Percentiles rank a stretch among this genome's conserved stretches.
Evolutionary conservation across 2,113 vertebrate genomes (phyloP).

Genomic region (Eudorcas thomsonii): DNA sequence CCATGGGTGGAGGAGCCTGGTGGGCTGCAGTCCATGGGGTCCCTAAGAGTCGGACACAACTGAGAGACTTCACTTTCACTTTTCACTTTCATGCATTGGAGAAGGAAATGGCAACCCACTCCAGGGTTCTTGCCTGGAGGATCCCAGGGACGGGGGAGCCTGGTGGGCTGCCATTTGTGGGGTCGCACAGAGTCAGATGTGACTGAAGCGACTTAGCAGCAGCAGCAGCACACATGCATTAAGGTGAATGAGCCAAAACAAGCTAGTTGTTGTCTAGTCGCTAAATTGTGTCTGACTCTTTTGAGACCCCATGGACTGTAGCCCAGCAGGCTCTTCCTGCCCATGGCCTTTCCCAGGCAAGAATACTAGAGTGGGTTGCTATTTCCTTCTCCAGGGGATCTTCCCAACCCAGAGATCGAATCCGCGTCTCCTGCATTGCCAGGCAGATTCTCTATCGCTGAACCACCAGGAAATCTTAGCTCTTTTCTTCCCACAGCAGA

Average conservation of each 20-base stretch:
- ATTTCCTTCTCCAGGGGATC: not conserved
- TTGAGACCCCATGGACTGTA: not conserved
- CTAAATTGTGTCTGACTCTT: not conserved
- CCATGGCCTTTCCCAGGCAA: not conserved
- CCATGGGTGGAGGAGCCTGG: too few relatives aligned
- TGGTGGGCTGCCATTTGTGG: too few relatives aligned
- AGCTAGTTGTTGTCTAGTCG: not conserved
- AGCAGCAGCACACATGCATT: not conserved
- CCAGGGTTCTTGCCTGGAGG: too few relatives aligned
- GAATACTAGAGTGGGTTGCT: not conserved
- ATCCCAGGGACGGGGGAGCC: too few relatives aligned
- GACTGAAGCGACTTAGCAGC: too few relatives aligned
- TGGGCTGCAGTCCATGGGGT: too few relatives aligned
- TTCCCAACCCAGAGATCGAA: not conserved
- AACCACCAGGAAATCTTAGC: not conserved
- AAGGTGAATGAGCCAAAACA: not conserved
- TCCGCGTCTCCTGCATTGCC: not conserved
- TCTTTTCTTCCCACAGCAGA: not conserved
- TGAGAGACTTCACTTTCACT: too few relatives aligned
- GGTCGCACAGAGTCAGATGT: too few relatives aligned
- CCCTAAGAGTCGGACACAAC: too few relatives aligned
- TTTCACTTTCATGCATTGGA: too few relatives aligned
- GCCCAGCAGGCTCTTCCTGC: accelerated
- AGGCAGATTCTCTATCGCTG: not conserved
- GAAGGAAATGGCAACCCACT: too few relatives aligned